phyloP scores from a whole-genome alignment of 2,113 vertebrate species.

The Silurus meridionalis region DNA sequence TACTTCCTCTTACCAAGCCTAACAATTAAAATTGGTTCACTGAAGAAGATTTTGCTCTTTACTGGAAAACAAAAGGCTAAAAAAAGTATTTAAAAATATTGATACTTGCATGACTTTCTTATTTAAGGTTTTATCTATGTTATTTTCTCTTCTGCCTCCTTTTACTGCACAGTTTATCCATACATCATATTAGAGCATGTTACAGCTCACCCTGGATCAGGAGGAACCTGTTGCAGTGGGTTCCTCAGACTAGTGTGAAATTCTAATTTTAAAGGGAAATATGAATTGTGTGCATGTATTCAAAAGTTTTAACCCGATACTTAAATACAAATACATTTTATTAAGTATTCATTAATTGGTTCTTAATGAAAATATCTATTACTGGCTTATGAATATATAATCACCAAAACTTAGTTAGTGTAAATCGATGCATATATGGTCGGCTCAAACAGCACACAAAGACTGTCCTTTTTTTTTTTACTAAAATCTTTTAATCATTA shows the following conservation, averaged over 20 bases:
- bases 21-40: not conserved
- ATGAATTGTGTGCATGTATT: not conserved
- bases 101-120: not conserved
- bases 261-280: too few relatives aligned
- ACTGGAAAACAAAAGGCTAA: not conserved
- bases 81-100: too few relatives aligned
- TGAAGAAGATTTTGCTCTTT: not conserved
- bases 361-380: not conserved
- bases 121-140: not conserved
- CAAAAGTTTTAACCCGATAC: not conserved
- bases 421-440: too few relatives aligned
- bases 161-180: not conserved
- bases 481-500: too few relatives aligned
- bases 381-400: not conserved
- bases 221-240: not conserved
- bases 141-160: not conserved
- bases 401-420: not conserved
- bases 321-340: not conserved
- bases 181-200: not conserved
- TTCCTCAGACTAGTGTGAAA: not conserved
- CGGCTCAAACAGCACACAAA: not conserved
- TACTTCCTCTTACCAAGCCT: not conserved
- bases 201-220: not conserved
- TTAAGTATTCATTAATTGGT: not conserved
- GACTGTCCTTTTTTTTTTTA: not conserved